A percentile compares a stretch with the other conserved stretches of the same genome.
These are phyloP conservation scores for Onychorhynchus coronatus DNA, from an alignment of 2,113 vertebrate species.

Conservation along the genomic window DNA sequence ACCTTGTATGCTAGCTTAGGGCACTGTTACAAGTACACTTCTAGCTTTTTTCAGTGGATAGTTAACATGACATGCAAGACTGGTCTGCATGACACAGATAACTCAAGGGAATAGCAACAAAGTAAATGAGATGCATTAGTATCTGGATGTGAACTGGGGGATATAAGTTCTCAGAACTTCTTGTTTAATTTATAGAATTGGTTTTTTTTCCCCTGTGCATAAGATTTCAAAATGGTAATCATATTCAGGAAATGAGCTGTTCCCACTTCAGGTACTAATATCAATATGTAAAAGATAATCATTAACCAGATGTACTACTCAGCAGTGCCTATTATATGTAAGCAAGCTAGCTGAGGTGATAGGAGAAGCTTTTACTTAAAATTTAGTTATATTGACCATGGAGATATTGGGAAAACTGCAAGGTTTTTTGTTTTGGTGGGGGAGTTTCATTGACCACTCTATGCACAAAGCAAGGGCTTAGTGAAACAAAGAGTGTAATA, in stretches of 20 bases:
- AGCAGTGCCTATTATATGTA: slow-evolving; percentile 65
- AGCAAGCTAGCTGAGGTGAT: slow-evolving; percentile 70
- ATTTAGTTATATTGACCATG: slow-evolving; percentile 24
- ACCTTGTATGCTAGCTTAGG: slow-evolving; percentile 75
- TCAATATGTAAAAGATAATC: slow-evolving; percentile 78
- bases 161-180: slow-evolving; percentile 90
- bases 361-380: slow-evolving; percentile 56
- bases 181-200: slow-evolving; percentile 87
- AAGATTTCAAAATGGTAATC: slow-evolving; percentile 80
- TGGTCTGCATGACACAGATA: slow-evolving; percentile 90
- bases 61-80: slow-evolving; percentile 81
- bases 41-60: slow-evolving; percentile 73
- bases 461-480: not conserved
- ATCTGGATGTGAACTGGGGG: slow-evolving; percentile 85
- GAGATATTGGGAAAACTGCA: not conserved
- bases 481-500: not conserved
- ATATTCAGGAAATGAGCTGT: slow-evolving; percentile 72
- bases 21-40: slow-evolving; percentile 78
- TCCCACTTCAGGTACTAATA: slow-evolving; percentile 77
- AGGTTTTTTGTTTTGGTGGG: not conserved
- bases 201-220: slow-evolving; percentile 72
- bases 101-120: slow-evolving; percentile 81
- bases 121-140: slow-evolving; percentile 93
- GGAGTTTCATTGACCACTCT: not conserved
- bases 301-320: slow-evolving; percentile 72